phyloP scores from a whole-genome alignment of 2,113 vertebrate species.

The Taxidea taxus region DNA sequence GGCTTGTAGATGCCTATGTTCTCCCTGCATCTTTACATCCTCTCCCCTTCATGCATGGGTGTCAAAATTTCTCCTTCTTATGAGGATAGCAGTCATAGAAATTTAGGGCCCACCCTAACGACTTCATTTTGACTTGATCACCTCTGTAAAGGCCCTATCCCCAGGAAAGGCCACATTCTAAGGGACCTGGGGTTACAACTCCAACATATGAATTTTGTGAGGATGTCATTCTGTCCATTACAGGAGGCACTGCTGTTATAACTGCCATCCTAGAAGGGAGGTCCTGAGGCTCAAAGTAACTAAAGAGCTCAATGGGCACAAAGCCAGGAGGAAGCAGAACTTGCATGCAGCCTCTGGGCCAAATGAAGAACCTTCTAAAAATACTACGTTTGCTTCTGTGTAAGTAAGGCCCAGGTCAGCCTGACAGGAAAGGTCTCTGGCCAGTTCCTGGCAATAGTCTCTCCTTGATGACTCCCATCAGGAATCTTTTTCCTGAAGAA shows the following conservation, averaged over 20 bases:
- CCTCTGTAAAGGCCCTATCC: neutral
- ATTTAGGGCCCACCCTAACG: fast-evolving
- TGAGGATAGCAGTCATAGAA: fast-evolving
- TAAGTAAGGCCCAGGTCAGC: neutral
- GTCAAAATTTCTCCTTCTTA: neutral
- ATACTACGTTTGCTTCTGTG: fast-evolving
- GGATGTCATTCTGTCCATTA: fast-evolving
- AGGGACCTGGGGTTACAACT: fast-evolving
- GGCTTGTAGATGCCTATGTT: fast-evolving
- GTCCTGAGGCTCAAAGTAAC: fast-evolving
- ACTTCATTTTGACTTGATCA: neutral
- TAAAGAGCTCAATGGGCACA: neutral
- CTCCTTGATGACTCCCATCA: too few species aligned
- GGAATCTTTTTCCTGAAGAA: neutral
- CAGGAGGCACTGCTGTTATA: fast-evolving
- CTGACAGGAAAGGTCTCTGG: neutral
- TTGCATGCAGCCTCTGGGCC: fast-evolving
- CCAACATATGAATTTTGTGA: neutral
- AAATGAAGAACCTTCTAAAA: neutral
- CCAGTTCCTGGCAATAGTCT: neutral
- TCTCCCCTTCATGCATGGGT: neutral
- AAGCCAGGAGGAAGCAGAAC: neutral
- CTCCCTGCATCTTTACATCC: neutral
- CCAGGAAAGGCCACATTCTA: neutral
- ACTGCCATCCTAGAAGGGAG: neutral